phyloP scores from a whole-genome alignment of 2,113 vertebrate species.

The Strix uralensis region DNA sequence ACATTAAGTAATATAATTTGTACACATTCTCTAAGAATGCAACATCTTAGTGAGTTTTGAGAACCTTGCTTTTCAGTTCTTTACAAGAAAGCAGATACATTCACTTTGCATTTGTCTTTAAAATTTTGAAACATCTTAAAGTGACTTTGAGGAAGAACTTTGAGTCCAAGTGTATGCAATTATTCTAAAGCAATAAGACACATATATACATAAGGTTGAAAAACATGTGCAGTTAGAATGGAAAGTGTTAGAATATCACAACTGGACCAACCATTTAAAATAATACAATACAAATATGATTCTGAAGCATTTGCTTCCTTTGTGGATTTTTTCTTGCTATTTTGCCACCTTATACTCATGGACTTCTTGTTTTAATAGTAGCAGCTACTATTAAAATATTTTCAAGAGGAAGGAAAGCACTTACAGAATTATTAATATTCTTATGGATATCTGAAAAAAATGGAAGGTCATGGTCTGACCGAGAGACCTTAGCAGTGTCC shows the following conservation, averaged over 20 bases:
- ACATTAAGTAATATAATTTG: neutral
- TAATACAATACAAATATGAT: neutral
- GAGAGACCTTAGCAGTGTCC: conserved; percentile 58
- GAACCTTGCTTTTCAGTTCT: neutral
- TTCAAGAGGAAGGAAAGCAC: neutral
- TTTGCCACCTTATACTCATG: neutral
- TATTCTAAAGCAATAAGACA: neutral
- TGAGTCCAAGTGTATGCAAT: neutral
- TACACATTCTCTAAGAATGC: rapidly evolving
- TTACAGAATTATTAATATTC: conserved; percentile 41
- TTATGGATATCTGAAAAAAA: conserved; percentile 5
- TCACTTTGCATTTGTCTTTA: neutral
- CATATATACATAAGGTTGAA: neutral
- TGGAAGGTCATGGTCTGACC: conserved; percentile 41
- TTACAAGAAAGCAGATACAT: neutral
- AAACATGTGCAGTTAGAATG: neutral
- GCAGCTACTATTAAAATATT: neutral
- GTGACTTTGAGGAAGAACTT: neutral
- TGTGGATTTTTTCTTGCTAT: neutral
- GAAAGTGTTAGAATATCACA: neutral
- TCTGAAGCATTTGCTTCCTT: neutral
- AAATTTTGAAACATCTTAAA: neutral
- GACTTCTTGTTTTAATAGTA: neutral
- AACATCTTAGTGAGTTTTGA: neutral
- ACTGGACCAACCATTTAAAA: neutral